These are phyloP conservation scores for Spodoptera litura DNA, from an alignment of 1,140 invertebrate genomes.

Conservation along the genomic window DNA sequence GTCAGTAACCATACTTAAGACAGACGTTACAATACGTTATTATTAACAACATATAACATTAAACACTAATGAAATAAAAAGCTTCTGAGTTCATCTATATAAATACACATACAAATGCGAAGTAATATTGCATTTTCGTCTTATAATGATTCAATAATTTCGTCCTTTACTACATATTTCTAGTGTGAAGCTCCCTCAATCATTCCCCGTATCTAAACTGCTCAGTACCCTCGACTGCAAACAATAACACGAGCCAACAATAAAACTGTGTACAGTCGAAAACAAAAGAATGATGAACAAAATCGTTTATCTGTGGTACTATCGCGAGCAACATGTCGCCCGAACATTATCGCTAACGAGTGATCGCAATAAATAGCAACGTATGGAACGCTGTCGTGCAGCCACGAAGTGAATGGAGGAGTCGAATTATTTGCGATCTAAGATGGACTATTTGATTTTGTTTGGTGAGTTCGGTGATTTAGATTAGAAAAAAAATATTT, in stretches of 20 bases:
- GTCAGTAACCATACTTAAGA: too few species aligned
- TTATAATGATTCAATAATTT: too few species aligned
- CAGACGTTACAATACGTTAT: too few species aligned
- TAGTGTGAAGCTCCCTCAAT: neutral
- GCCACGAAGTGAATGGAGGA: conserved; percentile 1
- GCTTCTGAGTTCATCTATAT: too few species aligned
- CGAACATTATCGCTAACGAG: conserved; percentile 64
- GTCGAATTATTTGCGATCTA: too few species aligned
- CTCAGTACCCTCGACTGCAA: conserved; percentile 10
- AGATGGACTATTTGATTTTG: neutral
- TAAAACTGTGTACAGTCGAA: conserved; percentile 21
- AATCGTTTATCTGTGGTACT: conserved; percentile 46
- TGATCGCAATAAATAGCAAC: conserved; percentile 67
- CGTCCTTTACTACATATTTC: too few species aligned
- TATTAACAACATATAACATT: too few species aligned
- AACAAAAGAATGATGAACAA: conserved; percentile 47
- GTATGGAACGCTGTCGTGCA: conserved; percentile 49
- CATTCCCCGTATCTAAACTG: neutral
- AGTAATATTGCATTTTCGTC: too few species aligned
- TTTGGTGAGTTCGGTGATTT: too few species aligned
- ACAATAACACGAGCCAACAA: conserved; percentile 25
- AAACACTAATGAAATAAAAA: too few species aligned
- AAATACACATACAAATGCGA: too few species aligned
- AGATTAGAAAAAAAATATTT: too few species aligned
- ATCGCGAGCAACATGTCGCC: conserved; percentile 43